Evolutionary conservation across 2,888 invertebrate genomes (phyloP).

Genomic region (Sphecodes monilicornis): DNA sequence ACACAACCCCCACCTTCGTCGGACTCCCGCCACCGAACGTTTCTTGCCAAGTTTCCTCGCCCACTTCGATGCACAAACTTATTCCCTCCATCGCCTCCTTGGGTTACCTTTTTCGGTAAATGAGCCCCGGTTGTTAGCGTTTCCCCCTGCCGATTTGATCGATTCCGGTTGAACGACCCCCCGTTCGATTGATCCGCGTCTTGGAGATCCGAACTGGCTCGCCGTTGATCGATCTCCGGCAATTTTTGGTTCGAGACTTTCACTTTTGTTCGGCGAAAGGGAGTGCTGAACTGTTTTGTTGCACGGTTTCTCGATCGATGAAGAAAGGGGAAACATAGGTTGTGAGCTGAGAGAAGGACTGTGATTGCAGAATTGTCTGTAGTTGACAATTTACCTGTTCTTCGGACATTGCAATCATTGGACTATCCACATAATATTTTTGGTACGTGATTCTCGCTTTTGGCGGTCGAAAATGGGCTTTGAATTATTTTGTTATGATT

Average conservation of each 20-base stretch:
- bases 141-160: constrained; percentile 38
- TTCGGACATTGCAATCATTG: neutral
- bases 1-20: constrained; percentile 1
- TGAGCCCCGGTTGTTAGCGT: constrained; percentile 42
- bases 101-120: constrained; percentile 55
- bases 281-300: neutral
- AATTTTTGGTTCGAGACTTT: neutral
- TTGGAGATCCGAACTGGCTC: neutral
- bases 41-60: constrained; percentile 28
- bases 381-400: neutral
- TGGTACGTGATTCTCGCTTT: too few species aligned
- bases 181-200: neutral
- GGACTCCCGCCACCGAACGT: neutral
- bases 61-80: neutral
- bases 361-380: neutral
- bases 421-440: too few species aligned
- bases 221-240: neutral
- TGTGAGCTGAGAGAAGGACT: neutral
- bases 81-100: constrained; percentile 20
- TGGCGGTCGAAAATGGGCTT: too few species aligned
- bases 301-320: too few species aligned
- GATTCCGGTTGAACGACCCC: constrained; percentile 4
- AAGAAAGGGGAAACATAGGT: too few species aligned
- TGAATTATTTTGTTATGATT: too few species aligned
- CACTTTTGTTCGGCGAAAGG: neutral